Base-by-base conservation (phyloP, 2,113 vertebrate genomes). In the Ochotona curzoniae region DNA sequence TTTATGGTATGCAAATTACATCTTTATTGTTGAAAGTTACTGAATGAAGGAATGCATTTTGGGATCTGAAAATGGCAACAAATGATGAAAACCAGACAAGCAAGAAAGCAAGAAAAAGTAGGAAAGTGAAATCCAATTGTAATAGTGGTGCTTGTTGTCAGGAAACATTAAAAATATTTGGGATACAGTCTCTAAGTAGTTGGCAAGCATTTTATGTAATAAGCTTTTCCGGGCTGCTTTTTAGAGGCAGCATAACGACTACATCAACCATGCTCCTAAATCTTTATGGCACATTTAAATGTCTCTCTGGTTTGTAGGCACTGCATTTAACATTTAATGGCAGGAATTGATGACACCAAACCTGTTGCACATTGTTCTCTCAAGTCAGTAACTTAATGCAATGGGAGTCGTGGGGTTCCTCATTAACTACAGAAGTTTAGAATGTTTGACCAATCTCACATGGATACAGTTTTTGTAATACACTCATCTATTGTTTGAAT, bases 401-500 rank as follows among this genome's bases (percentile, higher is more conserved):
- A 0, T 83, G 71, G 83, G 60, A 94, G 44, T n/a, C 49, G 5
- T 66, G 4, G 15, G 18, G 20, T 83, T 93, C 89, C 25, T 79
- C 35, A 66, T 76, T 87, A 76, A 49, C 18, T 71, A 9, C 82
- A 83, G 89, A 92, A 88, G 63, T 85, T 26, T 90, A 57, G 17
- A 85, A 35, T 80, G 61, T 83, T 87, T 80, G 14, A 38, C 51
- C 32, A 94, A 89, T 85, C 8, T 63, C 49, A 89, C 12, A 26
- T 86, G 35, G 85, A 79, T 70, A 3, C 83, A 14, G 0, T 47
- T 71, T 88, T 89, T 95, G 54, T 63, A 91, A 35, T 57, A 21
- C 86, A 78, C 44, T 85, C 90, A 57, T 30, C 11, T 89, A 15
- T 26, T 82, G 92, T 95, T 60, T 83, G 47, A 95, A 44, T 90